These are phyloP conservation scores for Microtus richardsoni DNA, from an alignment of 2,113 vertebrate species.

Conservation along the genomic window DNA sequence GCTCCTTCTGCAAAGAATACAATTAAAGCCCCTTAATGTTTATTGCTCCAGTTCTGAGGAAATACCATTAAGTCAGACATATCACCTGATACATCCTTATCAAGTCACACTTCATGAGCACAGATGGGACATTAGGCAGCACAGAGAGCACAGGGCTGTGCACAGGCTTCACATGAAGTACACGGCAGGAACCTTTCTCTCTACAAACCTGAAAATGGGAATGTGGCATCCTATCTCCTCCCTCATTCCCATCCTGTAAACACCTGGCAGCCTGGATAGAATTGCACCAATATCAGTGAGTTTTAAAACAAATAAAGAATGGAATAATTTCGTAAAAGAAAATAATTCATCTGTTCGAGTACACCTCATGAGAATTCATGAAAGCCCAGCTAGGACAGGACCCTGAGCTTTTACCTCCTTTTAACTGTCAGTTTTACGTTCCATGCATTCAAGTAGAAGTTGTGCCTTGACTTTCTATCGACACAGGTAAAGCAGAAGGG, in stretches of 20 bases:
- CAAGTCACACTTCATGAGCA: constrained; percentile 63
- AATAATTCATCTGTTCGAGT: constrained; percentile 67
- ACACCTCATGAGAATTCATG: constrained; percentile 82
- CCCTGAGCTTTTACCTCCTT: constrained; percentile 81
- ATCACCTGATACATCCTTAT: constrained; percentile 76
- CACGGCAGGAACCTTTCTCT: constrained; percentile 8
- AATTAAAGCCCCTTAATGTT: constrained; percentile 84
- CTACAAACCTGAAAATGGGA: constrained; percentile 53
- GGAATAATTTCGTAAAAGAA: background rate
- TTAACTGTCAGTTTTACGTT: constrained; percentile 82
- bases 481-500: constrained; percentile 79
- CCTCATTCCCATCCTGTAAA: constrained; percentile 49
- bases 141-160: constrained; percentile 50
- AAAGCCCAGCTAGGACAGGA: constrained; percentile 82
- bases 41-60: constrained; percentile 81
- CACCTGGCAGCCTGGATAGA: constrained; percentile 39
- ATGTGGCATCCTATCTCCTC: constrained; percentile 31
- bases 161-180: constrained; percentile 36
- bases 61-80: constrained; percentile 81
- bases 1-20: constrained; percentile 78
- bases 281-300: constrained; percentile 69
- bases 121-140: constrained; percentile 65
- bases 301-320: background rate
- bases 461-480: constrained; percentile 80
- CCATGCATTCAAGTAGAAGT: constrained; percentile 81